A percentile compares a stretch with the other conserved stretches of the same genome.
phyloP scores from a whole-genome alignment of 1,140 invertebrate genomes.

The Drosophila insularis region DNA sequence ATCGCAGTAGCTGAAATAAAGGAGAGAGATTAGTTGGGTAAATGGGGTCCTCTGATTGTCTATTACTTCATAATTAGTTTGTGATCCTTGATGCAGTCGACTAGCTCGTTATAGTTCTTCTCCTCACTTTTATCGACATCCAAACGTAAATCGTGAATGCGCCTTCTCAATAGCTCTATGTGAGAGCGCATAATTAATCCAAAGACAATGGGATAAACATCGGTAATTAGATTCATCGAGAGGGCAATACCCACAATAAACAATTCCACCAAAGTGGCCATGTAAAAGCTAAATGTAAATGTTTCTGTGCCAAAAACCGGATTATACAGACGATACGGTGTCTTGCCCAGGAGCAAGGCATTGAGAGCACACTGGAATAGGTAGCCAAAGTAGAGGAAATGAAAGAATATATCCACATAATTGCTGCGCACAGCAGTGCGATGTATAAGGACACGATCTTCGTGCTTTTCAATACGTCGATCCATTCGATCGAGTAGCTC shows the following conservation, averaged over 20 bases:
- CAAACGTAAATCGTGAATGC: slow-evolving; percentile 10
- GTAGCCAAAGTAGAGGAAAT: slow-evolving; percentile 4
- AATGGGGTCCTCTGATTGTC: too few relatives aligned
- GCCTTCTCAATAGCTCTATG: not conserved
- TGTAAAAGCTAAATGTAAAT: not conserved
- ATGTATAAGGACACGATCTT: not conserved
- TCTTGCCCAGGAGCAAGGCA: not conserved
- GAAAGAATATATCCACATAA: not conserved
- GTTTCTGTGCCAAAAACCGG: not conserved
- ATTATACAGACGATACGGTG: slow-evolving; percentile 12
- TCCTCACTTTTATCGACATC: slow-evolving; percentile 24
- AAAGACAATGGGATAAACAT: slow-evolving; percentile 32
- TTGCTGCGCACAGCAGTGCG: not conserved
- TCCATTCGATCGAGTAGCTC: slow-evolving; percentile 39
- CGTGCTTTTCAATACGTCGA: not conserved
- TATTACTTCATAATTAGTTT: slow-evolving; percentile 31
- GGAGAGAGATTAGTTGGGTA: not conserved
- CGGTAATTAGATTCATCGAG: slow-evolving; percentile 17
- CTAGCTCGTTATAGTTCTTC: slow-evolving; percentile 25
- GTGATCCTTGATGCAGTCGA: slow-evolving; percentile 36
- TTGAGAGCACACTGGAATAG: not conserved
- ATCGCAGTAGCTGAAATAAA: slow-evolving; percentile 22
- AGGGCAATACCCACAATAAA: not conserved
- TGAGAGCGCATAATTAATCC: slow-evolving; percentile 29
- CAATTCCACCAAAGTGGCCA: slow-evolving; percentile 16